Base-by-base conservation (phyloP, 2,888 invertebrate species). In the Altica lythri region DNA sequence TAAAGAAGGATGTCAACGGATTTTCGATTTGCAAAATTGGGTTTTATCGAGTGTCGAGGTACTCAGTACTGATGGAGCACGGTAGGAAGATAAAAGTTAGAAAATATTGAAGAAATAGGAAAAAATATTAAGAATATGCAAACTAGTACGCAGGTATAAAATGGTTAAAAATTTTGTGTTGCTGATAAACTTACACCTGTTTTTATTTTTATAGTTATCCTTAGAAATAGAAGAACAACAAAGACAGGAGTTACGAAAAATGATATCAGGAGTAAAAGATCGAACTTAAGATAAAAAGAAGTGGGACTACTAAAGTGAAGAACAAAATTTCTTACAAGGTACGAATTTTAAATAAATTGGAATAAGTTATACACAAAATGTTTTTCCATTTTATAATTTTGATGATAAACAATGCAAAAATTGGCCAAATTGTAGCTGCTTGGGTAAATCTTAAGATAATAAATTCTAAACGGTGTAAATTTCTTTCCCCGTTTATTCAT, bases 111-210 rank as follows among this genome's bases (percentile, higher is more conserved):
- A 71, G 97, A 97, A 75, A 90, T 97, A 90, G 96, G 92, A 9
- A 96, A 95, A 75, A 95, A 97, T 74, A 86, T 99, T 42, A 98
- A 99, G 74, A 96, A 94, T 69, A 97, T 99, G 92, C 78, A 97
- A 75, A 95, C 96, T 0, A 93, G 92, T 18, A 90, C 91, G 34
- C 95, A 93, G 78, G 84, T 84, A 68, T 34, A 25, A 2, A 14
- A n/a, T n/a, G n/a, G n/a, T n/a, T n/a, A n/a, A n/a, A n/a, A n/a
- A n/a, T n/a, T n/a, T n/a, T n/a, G n/a, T n/a, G n/a, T n/a, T n/a
- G n/a, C n/a, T n/a, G n/a, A n/a, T n/a, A n/a, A n/a, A n/a, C n/a
- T n/a, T n/a, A n/a, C n/a, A n/a, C n/a, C n/a, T n/a, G n/a, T n/a
- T n/a, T n/a, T n/a, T n/a, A n/a, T n/a, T 68, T 70, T 68, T 72